Base-by-base conservation (phyloP, 2,797 vertebrate species). In the Channa striata region DNA sequence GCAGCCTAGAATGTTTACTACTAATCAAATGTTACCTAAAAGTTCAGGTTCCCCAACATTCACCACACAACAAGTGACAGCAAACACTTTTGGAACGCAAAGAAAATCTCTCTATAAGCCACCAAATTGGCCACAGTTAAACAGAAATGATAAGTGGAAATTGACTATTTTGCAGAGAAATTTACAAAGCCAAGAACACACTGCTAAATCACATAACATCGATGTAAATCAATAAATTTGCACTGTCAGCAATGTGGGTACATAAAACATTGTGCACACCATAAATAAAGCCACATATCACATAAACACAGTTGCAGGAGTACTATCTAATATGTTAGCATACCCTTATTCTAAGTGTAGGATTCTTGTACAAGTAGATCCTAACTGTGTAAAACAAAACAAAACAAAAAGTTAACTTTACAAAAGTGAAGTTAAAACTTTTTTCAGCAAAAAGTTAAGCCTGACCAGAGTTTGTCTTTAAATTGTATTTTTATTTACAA, bases 391-490 rank as follows among this genome's bases (percentile, higher is more conserved):
- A 64, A 73, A 73, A 51, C 30, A 44, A 30, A 19, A 66, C 52
- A 59, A 44, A 51, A 53, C 50, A 49, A 16, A 61, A 53, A 50
- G 54, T 48, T 50, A 62, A 36, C n/a, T n/a, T n/a, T n/a, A n/a
- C n/a, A n/a, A n/a, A n/a, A n/a, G n/a, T n/a, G n/a, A n/a, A n/a
- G n/a, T n/a, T n/a, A n/a, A n/a, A n/a, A n/a, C n/a, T n/a, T n/a
- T n/a, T n/a, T n/a, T 62, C 49, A 51, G 50, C 50, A 49, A 16
- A 61, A 53, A 50, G 54, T 48, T 50, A 62, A 36, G 43, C 58
- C n/a, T 23, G 20, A 20, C 11, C 8, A 17, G 21, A 25, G 50
- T 46, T 43, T 14, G 17, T 49, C 46, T 71, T 65, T 30, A 2
- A 40, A 36, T 50, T 49, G 19, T 9, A 46, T 47, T 17, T 12